These are phyloP conservation scores for Ypsolopha scabrella DNA, from an alignment of 2,888 invertebrate species.

Conservation along the genomic window DNA sequence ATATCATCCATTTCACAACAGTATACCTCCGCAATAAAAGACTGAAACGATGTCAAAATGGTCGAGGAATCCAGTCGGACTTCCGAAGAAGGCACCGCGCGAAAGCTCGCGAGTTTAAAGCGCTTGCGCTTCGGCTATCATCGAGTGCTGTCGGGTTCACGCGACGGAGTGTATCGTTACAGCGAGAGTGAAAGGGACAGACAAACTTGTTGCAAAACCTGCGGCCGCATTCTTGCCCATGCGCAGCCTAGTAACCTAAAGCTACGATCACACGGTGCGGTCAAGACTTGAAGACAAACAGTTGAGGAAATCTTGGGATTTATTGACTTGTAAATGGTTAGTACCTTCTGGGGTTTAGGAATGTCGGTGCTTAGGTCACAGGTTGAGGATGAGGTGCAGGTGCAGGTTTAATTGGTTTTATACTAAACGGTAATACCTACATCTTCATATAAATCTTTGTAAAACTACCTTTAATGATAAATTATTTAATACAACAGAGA, in stretches of 20 bases:
- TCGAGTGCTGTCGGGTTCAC: conserved; percentile 13
- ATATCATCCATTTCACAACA: no score
- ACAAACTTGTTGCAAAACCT: conserved; percentile 63
- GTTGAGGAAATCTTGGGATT: background rate
- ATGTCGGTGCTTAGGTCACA: no score
- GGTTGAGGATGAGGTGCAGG: no score
- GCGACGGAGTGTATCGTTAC: conserved; percentile 19
- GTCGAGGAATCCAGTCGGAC: conserved; percentile 31
- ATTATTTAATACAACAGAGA: no score
- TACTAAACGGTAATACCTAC: no score
- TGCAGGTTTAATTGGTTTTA: no score
- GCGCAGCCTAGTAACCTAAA: conserved; percentile 63
- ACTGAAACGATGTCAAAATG: no score
- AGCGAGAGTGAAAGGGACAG: conserved; percentile 30
- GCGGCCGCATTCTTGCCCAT: conserved; percentile 49
- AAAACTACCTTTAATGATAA: no score
- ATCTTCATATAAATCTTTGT: no score
- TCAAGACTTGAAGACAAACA: no score
- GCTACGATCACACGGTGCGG: conserved; percentile 14
- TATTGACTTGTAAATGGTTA: background rate
- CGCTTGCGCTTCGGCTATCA: conserved; percentile 16
- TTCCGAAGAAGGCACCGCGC: conserved; percentile 38
- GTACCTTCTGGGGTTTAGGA: background rate
- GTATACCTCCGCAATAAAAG: no score
- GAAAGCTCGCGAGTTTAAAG: conserved; percentile 16